These are phyloP conservation scores for Zoanthus gigantus DNA, from an alignment of 92 coral and sea anemone genomes.

Conservation along the genomic window DNA sequence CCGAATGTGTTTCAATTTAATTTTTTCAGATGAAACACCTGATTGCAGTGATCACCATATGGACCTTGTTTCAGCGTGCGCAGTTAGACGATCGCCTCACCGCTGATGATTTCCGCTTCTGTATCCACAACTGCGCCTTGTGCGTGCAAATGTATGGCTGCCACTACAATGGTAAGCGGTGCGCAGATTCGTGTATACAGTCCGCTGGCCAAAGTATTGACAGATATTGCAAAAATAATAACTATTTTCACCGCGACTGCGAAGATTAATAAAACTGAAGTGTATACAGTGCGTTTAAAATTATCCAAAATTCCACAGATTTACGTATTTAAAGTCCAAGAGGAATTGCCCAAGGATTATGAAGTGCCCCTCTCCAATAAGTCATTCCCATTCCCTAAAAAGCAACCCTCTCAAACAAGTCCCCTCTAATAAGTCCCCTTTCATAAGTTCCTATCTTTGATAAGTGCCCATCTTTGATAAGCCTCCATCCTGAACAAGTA, in stretches of 20 bases:
- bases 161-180: constrained; percentile 36
- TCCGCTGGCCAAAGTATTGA: constrained; percentile 30
- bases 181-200: constrained; percentile 39
- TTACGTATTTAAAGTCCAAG: too few relatives aligned
- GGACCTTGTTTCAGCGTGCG: neutral
- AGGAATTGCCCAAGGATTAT: too few relatives aligned
- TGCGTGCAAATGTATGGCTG: constrained; percentile 41
- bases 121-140: constrained; percentile 27
- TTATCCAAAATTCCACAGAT: too few relatives aligned
- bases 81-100: neutral
- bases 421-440: too few relatives aligned
- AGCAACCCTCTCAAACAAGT: too few relatives aligned
- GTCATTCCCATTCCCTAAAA: too few relatives aligned
- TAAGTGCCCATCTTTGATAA: too few relatives aligned
- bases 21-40: constrained; percentile 1
- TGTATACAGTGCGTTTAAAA: neutral
- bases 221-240: constrained; percentile 3
- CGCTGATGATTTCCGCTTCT: constrained; percentile 12
- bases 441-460: too few relatives aligned
- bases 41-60: neutral
- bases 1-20: too few relatives aligned
- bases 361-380: too few relatives aligned
- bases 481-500: too few relatives aligned
- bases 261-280: neutral
- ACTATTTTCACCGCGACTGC: neutral